A percentile compares a stretch with the other conserved stretches of the same genome.
phyloP scores from a whole-genome alignment of 1,140 invertebrate genomes.

The Diploscapter pachys region DNA sequence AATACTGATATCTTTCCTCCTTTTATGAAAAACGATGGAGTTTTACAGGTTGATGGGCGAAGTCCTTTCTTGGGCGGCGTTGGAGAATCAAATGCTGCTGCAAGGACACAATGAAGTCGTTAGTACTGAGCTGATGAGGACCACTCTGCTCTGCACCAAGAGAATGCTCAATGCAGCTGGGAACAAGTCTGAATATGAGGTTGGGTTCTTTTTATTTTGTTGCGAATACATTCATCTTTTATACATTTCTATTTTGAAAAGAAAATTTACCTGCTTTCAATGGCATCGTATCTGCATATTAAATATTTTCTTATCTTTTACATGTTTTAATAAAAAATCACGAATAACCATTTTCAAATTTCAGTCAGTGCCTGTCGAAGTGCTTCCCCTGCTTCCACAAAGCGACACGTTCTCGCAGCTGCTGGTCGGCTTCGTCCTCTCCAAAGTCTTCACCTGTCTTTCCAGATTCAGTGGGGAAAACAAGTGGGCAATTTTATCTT shows the following conservation, averaged over 20 bases:
- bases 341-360: not conserved
- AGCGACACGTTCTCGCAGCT: slow-evolving; percentile 4
- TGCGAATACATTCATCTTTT: not conserved
- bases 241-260: not conserved
- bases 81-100: slow-evolving; percentile 29
- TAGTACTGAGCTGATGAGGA: slow-evolving; percentile 21
- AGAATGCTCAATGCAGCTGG: slow-evolving; percentile 18
- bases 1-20: no score
- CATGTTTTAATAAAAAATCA: no score
- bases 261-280: no score
- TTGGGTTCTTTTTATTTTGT: not conserved
- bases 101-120: slow-evolving; percentile 2
- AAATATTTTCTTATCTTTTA: no score
- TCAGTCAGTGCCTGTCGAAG: not conserved
- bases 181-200: slow-evolving; percentile 8
- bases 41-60: slow-evolving; percentile 34
- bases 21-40: no score
- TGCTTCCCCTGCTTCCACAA: slow-evolving; percentile 10
- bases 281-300: no score
- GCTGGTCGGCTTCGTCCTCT: slow-evolving; percentile 25
- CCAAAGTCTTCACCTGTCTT: slow-evolving; percentile 19
- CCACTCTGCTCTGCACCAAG: slow-evolving; percentile 12
- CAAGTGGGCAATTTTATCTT: slow-evolving; percentile 23
- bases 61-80: slow-evolving; percentile 19
- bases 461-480: slow-evolving; percentile 20